phyloP scores from a whole-genome alignment of 2,113 vertebrate species.

The Takifugu bimaculatus region DNA sequence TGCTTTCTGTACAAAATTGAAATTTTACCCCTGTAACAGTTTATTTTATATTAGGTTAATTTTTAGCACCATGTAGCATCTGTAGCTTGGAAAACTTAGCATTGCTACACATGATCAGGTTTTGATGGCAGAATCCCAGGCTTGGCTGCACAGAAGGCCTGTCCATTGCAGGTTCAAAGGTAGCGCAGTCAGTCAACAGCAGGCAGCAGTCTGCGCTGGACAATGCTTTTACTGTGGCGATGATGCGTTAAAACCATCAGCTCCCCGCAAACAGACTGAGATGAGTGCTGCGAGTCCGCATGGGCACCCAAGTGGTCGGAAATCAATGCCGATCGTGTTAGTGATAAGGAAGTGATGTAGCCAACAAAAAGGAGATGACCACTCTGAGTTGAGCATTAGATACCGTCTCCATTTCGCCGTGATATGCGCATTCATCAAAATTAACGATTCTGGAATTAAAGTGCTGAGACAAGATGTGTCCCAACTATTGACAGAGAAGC shows the following conservation, averaged over 20 bases:
- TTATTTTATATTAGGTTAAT: no score
- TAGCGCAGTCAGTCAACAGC: background rate
- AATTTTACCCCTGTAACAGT: slow-evolving; percentile 22
- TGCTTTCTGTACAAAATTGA: no score
- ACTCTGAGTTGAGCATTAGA: slow-evolving; percentile 11
- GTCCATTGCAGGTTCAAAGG: slow-evolving; percentile 18
- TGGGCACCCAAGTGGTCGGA: slow-evolving; percentile 56
- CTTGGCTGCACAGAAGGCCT: slow-evolving; percentile 37
- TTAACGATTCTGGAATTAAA: slow-evolving; percentile 21
- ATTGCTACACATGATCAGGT: slow-evolving; percentile 28
- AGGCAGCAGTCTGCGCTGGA: slow-evolving; percentile 24
- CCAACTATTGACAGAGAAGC: no score
- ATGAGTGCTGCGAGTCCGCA: slow-evolving; percentile 39
- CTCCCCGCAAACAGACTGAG: slow-evolving; percentile 20
- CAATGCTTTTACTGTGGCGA: slow-evolving; percentile 24
- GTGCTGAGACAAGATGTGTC: background rate
- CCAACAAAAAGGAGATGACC: slow-evolving; percentile 48
- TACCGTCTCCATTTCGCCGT: slow-evolving; percentile 17
- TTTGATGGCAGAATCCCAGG: slow-evolving; percentile 46
- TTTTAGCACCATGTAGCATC: slow-evolving; percentile 11
- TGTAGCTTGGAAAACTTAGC: slow-evolving; percentile 9
- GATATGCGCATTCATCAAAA: slow-evolving; percentile 38
- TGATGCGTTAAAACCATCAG: slow-evolving; percentile 40
- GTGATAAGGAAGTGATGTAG: slow-evolving; percentile 44
- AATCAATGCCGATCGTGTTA: slow-evolving; percentile 66